A percentile compares a stretch with the other conserved stretches of the same genome.
These are phyloP conservation scores for Dynastes hyllus DNA, from an alignment of 2,888 invertebrate species.

Conservation along the genomic window DNA sequence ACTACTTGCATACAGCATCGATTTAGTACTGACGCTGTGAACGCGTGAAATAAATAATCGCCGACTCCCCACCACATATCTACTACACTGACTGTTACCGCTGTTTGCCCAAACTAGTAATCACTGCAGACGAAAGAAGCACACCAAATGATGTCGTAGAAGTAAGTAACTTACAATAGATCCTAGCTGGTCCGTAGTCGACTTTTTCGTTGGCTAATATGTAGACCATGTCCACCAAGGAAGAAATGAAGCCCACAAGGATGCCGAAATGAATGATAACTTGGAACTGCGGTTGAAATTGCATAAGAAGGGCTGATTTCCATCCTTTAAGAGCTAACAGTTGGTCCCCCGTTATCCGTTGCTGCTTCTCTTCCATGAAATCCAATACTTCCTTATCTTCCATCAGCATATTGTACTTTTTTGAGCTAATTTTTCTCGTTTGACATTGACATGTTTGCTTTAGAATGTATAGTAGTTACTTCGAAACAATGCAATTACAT, in stretches of 20 bases:
- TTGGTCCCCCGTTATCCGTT: not conserved
- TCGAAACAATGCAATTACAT: too few species aligned
- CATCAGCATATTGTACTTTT: not conserved
- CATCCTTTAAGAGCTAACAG: conserved; percentile 2
- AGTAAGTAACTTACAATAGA: not conserved
- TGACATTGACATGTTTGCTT: too few species aligned
- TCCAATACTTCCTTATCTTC: not conserved
- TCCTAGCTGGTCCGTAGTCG: too few species aligned
- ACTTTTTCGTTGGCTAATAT: conserved; percentile 14
- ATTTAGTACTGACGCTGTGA: too few species aligned
- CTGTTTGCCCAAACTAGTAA: too few species aligned
- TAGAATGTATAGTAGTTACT: too few species aligned
- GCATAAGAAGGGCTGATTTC: conserved; percentile 30
- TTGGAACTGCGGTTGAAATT: conserved; percentile 48
- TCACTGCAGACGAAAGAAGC: not conserved
- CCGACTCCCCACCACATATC: too few species aligned
- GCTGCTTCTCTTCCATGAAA: conserved; percentile 12
- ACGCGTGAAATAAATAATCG: too few species aligned
- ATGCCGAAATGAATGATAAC: conserved; percentile 33
- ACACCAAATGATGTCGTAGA: too few species aligned
- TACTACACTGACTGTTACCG: too few species aligned
- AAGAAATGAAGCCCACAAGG: conserved; percentile 9
- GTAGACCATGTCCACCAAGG: conserved; percentile 19
- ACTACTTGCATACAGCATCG: too few species aligned
- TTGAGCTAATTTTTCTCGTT: not conserved